Evolutionary conservation across 1,140 invertebrate species (phyloP).

Genomic region (Proales similis): DNA sequence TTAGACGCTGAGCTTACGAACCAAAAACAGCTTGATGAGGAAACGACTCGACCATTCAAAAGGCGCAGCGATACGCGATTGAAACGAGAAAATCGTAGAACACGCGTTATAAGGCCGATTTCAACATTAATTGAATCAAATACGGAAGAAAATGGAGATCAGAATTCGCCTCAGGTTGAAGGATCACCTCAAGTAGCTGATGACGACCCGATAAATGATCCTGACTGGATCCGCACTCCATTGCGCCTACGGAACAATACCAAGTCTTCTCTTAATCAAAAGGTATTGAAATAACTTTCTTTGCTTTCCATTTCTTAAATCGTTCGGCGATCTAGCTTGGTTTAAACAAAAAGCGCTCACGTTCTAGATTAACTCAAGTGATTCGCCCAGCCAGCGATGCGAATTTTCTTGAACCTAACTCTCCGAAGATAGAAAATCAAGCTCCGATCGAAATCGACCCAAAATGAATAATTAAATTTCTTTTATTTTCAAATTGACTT

Average conservation of each 20-base stretch:
- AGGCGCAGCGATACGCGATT: neutral
- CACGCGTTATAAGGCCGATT: conserved; percentile 18
- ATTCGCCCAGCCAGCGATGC: too few relatives aligned
- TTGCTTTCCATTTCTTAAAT: too few relatives aligned
- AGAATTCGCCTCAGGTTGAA: neutral
- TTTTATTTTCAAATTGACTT: too few relatives aligned
- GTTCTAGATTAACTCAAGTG: too few relatives aligned
- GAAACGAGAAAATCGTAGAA: conserved; percentile 18
- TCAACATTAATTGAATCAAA: neutral
- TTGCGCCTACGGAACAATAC: neutral
- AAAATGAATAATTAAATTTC: too few relatives aligned
- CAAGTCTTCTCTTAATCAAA: too few relatives aligned
- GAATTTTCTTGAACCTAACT: too few relatives aligned
- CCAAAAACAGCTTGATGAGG: neutral
- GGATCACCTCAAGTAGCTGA: neutral
- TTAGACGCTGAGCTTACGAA: neutral
- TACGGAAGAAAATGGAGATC: neutral
- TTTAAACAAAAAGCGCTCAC: too few relatives aligned
- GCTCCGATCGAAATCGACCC: too few relatives aligned
- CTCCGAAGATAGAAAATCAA: too few relatives aligned
- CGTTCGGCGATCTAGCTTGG: too few relatives aligned
- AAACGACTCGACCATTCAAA: conserved; percentile 29
- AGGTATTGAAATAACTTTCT: too few relatives aligned
- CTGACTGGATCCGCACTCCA: conserved; percentile 30
- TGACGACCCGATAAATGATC: neutral